phyloP scores from a whole-genome alignment of 2,113 vertebrate genomes.

The Larimichthys crocea region DNA sequence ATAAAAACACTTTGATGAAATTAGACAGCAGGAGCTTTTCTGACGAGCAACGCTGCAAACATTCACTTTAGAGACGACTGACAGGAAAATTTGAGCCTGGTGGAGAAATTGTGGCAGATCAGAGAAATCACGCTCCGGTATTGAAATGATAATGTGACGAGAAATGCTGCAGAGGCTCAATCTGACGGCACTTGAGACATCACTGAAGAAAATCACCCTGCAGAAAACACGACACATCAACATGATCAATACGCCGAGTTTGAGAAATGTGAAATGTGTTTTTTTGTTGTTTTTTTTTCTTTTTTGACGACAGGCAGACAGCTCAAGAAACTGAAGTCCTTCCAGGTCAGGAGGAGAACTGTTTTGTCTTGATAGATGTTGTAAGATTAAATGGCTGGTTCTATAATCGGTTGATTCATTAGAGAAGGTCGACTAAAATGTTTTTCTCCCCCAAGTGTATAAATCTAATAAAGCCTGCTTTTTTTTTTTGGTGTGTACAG shows the following conservation, averaged over 20 bases:
- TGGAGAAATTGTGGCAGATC: neutral
- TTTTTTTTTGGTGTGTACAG: too few species aligned
- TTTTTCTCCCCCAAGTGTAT: too few species aligned
- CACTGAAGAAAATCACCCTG: neutral
- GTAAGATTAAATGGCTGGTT: neutral
- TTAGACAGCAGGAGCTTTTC: conserved; percentile 2
- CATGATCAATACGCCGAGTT: neutral
- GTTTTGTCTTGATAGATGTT: neutral
- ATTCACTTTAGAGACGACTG: neutral
- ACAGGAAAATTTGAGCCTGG: neutral
- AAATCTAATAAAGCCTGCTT: too few species aligned
- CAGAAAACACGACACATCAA: neutral
- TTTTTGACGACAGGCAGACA: neutral
- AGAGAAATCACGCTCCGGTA: neutral
- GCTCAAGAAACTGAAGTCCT: neutral
- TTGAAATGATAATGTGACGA: conserved; percentile 2
- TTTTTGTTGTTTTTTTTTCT: too few species aligned
- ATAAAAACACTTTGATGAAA: conserved; percentile 4
- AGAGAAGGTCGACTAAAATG: too few species aligned
- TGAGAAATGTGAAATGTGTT: neutral
- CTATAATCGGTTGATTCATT: too few species aligned
- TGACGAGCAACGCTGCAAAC: neutral
- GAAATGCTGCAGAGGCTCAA: neutral
- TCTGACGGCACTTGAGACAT: neutral
- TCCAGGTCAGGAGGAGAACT: neutral